Conservation (phyloP, 2,888 invertebrate genomes). For the Mimas tiliae region DNA sequence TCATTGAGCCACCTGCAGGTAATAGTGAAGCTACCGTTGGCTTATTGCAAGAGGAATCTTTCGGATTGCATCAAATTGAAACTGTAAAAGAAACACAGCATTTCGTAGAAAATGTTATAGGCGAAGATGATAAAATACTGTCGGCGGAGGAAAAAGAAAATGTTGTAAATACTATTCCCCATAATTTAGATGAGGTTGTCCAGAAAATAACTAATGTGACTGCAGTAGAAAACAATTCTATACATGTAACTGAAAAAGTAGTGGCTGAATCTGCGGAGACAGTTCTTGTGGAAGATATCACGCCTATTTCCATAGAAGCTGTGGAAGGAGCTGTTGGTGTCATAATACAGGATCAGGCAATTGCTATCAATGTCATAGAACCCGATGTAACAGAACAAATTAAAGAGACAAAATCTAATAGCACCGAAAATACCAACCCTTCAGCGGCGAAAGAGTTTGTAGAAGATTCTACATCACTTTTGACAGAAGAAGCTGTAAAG, state of each 20-base stretch:
- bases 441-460: neutral
- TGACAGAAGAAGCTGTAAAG: neutral
- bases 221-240: neutral
- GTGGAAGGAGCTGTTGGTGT: neutral
- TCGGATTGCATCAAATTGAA: neutral
- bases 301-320: neutral
- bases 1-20: constrained; percentile 4
- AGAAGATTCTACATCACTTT: neutral
- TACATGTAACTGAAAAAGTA: neutral
- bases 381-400: constrained; percentile 23
- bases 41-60: constrained; percentile 28
- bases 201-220: no score
- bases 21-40: constrained; percentile 27
- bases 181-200: neutral
- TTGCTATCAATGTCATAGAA: constrained; percentile 13
- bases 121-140: neutral
- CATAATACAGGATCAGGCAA: neutral
- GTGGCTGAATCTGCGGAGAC: neutral
- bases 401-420: neutral
- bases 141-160: neutral
- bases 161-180: neutral
- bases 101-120: neutral
- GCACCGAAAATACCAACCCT: neutral
- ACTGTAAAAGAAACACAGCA: neutral
- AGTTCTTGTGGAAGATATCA: neutral